A percentile compares a stretch with the other conserved stretches of the same genome.
phyloP scores from a whole-genome alignment of 2,113 vertebrate genomes.

The Vimba vimba region DNA sequence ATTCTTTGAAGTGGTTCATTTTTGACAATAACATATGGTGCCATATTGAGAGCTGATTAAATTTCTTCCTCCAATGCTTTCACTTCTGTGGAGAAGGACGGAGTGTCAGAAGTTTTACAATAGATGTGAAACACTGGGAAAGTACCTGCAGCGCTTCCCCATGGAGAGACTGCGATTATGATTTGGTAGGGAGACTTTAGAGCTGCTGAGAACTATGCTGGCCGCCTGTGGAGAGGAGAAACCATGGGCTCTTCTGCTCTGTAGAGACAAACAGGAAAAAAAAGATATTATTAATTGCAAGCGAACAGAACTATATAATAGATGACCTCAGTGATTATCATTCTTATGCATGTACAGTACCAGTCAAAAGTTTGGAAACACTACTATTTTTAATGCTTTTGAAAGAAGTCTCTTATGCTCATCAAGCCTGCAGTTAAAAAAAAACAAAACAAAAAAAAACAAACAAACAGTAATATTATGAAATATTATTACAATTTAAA shows the following conservation, averaged over 20 bases:
- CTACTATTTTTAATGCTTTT: too few species aligned
- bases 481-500: too few species aligned
- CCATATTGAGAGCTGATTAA: conserved; percentile 55
- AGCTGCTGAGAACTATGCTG: conserved; percentile 58
- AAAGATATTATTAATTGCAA: not conserved
- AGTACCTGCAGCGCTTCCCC: conserved; percentile 77
- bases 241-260: conserved; percentile 70
- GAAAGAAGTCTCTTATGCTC: too few species aligned
- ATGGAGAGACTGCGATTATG: conserved; percentile 70
- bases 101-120: conserved; percentile 46
- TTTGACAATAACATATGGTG: conserved; percentile 40
- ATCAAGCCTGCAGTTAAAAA: too few species aligned
- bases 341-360: conserved; percentile 2
- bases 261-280: conserved; percentile 51
- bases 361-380: too few species aligned
- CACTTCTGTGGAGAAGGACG: not conserved
- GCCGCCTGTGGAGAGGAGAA: conserved; percentile 60
- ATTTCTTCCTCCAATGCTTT: conserved; percentile 58
- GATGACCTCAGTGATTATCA: not conserved
- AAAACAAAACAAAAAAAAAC: too few species aligned
- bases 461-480: too few species aligned
- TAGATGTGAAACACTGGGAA: conserved; percentile 46
- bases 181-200: conserved; percentile 60
- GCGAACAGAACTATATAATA: not conserved
- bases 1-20: conserved; percentile 52